These are phyloP conservation scores for Nomada fabriciana DNA, from an alignment of 2,888 invertebrate genomes.

Conservation along the genomic window DNA sequence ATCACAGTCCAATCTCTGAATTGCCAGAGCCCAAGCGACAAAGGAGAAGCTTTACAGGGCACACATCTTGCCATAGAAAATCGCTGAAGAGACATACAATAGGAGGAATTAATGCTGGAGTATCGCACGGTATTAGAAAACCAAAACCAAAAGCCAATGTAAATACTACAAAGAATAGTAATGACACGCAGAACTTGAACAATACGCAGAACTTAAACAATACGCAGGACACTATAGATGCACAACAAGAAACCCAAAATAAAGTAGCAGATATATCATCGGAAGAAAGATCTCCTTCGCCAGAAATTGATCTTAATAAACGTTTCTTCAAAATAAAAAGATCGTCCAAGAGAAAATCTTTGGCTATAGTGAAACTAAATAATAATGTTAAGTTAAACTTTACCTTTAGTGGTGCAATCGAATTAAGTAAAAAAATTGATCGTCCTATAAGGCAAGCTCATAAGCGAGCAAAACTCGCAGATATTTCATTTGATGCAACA, in stretches of 20 bases:
- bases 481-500: slow-evolving; percentile 77
- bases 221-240: background rate
- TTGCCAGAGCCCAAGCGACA: slow-evolving; percentile 32
- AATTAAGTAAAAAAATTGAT: slow-evolving; percentile 59
- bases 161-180: slow-evolving; percentile 34
- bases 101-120: slow-evolving; percentile 89
- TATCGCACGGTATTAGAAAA: slow-evolving; percentile 87
- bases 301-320: slow-evolving; percentile 76
- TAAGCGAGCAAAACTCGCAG: slow-evolving; percentile 68
- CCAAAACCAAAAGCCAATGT: slow-evolving; percentile 84
- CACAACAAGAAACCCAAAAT: slow-evolving; percentile 12
- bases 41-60: slow-evolving; percentile 59
- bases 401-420: slow-evolving; percentile 77
- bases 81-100: slow-evolving; percentile 82
- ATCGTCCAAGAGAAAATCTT: slow-evolving; percentile 70
- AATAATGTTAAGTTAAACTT: slow-evolving; percentile 82
- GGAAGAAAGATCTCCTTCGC: slow-evolving; percentile 43
- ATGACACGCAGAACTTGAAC: background rate
- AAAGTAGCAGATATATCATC: slow-evolving; percentile 6
- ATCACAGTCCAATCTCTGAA: background rate
- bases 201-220: background rate
- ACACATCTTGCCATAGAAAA: slow-evolving; percentile 65
- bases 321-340: slow-evolving; percentile 85
- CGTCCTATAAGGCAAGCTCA: slow-evolving; percentile 28
- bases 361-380: slow-evolving; percentile 81